phyloP scores from a whole-genome alignment of 2,113 vertebrate genomes.

The Nansenia antarctica region DNA sequence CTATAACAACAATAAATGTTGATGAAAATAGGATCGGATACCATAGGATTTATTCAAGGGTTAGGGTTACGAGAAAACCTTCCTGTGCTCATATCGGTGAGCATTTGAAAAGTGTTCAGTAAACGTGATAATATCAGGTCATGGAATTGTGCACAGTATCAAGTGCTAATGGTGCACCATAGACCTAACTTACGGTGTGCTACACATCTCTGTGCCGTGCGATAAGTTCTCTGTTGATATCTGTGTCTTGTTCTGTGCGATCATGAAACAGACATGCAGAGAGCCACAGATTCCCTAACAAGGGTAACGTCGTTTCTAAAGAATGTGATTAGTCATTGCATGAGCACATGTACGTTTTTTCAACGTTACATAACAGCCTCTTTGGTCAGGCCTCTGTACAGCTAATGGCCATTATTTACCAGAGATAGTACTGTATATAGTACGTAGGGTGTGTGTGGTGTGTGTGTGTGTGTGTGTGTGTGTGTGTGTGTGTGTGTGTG shows the following conservation, averaged over 20 bases:
- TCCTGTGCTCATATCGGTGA: no score
- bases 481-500: conserved; percentile 12
- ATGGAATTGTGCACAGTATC: no score
- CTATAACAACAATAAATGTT: not conserved
- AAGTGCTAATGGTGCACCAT: not conserved
- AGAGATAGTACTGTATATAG: no score
- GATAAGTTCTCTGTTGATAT: no score
- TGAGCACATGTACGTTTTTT: conserved; percentile 38
- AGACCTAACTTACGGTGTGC: not conserved
- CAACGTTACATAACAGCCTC: conserved; percentile 1
- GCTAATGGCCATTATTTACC: not conserved
- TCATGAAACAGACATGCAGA: not conserved
- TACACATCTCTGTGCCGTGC: not conserved
- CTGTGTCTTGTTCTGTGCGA: not conserved
- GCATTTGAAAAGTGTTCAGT: no score
- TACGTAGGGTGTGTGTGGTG: conserved; percentile 13
- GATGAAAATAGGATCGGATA: no score
- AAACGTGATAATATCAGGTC: no score
- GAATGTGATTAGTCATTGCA: not conserved
- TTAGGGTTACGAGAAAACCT: no score
- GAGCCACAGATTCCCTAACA: not conserved
- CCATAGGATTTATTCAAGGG: no score
- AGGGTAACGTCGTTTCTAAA: not conserved
- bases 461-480: conserved; percentile 18
- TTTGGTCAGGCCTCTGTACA: conserved; percentile 12